These are phyloP conservation scores for Agrochola lota DNA, from an alignment of 2,888 invertebrate genomes.

Conservation along the genomic window DNA sequence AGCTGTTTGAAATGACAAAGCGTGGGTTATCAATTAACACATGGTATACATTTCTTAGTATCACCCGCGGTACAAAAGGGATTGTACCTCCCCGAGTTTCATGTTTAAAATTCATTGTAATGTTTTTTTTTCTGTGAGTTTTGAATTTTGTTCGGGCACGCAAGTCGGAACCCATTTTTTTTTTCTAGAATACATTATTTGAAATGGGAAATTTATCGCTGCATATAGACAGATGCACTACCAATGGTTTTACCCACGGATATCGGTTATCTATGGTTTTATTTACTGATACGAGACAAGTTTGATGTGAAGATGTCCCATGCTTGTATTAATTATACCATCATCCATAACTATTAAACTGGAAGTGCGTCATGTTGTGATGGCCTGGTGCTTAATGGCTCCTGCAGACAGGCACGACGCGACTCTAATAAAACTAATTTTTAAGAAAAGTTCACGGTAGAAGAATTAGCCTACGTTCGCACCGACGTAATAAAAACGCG, in stretches of 20 bases:
- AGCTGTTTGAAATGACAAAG: background rate
- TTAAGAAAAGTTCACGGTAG: no score
- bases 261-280: no score
- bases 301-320: background rate
- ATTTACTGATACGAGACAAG: background rate
- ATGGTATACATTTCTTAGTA: constrained; percentile 17
- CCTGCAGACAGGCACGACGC: no score
- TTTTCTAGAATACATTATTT: background rate
- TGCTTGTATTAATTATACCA: background rate
- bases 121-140: background rate
- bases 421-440: no score
- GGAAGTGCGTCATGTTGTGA: background rate
- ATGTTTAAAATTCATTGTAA: background rate
- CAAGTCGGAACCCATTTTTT: constrained; percentile 4
- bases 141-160: background rate
- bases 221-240: background rate
- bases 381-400: no score
- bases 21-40: constrained; percentile 31
- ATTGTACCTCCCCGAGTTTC: background rate
- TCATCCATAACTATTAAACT: background rate
- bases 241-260: background rate
- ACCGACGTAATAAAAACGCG: no score
- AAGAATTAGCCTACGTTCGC: no score
- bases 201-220: constrained; percentile 1
- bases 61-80: background rate